Percentiles rank a stretch among this genome's conserved stretches.
Conservation (phyloP, 2,113 vertebrate species). For the Perca flavescens region DNA sequence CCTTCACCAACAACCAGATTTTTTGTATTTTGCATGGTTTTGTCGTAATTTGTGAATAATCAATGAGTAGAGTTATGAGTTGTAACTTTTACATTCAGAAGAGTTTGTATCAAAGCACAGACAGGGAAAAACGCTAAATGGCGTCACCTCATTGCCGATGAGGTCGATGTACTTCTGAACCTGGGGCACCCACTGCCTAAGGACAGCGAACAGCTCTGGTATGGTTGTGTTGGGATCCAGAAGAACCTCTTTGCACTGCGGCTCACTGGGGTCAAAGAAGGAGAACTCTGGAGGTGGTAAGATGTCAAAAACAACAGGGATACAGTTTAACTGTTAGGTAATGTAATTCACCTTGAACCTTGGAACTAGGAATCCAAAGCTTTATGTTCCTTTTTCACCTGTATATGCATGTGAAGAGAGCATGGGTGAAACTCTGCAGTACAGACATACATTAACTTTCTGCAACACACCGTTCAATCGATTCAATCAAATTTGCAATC, state of each 20-base stretch:
- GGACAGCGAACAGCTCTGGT: conserved; percentile 95
- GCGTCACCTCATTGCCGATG: conserved; percentile 94
- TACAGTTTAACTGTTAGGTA: neutral
- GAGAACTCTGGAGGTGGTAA: conserved; percentile 89
- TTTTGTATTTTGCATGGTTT: neutral
- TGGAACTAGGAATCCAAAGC: neutral
- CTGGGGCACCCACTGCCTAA: conserved; percentile 98
- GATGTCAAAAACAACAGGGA: conserved; percentile 28
- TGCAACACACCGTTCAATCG: conserved; percentile 29
- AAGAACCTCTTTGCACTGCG: conserved; percentile 93
- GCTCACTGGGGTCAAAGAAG: conserved; percentile 96
- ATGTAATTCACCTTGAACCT: neutral
- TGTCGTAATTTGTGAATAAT: neutral
- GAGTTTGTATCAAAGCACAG: neutral
- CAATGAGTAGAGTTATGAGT: neutral
- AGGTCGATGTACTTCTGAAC: conserved; percentile 95
- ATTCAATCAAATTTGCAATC: conserved; percentile 50
- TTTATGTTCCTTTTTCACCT: neutral
- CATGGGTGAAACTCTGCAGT: conserved; percentile 16
- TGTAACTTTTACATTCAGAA: neutral
- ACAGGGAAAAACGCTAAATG: neutral
- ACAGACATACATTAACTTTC: conserved; percentile 23
- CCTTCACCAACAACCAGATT: neutral
- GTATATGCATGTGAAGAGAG: neutral
- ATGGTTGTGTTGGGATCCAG: conserved; percentile 91